Percentiles rank a stretch among this genome's conserved stretches.
Conservation (phyloP, 1,140 invertebrate species). For the Drosophila arizonae region DNA sequence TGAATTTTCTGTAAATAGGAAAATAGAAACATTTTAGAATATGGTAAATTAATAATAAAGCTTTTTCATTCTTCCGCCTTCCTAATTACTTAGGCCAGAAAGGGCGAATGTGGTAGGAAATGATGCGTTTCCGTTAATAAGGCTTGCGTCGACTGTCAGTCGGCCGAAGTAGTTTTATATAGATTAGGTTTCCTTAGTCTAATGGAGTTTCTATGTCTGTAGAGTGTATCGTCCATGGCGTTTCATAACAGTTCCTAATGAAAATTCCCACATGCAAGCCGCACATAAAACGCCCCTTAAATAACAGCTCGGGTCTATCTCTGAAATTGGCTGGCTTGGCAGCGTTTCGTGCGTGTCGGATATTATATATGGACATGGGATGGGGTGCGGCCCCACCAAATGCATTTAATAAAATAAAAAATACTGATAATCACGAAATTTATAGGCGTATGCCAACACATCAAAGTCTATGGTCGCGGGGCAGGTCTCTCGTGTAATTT, state of each 20-base stretch:
- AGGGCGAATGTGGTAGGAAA: not conserved
- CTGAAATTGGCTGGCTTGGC: slow-evolving; percentile 24
- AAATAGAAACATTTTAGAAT: not conserved
- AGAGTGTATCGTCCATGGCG: not conserved
- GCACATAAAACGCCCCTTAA: slow-evolving; percentile 64
- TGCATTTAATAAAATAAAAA: slow-evolving; percentile 63
- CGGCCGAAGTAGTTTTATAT: not conserved
- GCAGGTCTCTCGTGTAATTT: slow-evolving; percentile 75
- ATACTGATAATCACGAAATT: slow-evolving; percentile 73
- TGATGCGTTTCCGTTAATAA: not conserved
- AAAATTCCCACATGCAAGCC: slow-evolving; percentile 69
- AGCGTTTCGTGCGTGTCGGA: slow-evolving; percentile 32
- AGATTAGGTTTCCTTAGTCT: slow-evolving; percentile 2
- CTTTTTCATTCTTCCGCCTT: not conserved
- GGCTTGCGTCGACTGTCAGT: not conserved
- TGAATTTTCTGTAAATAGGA: not conserved
- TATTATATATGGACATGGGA: slow-evolving; percentile 11
- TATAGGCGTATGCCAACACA: slow-evolving; percentile 77
- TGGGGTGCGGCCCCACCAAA: slow-evolving; percentile 56
- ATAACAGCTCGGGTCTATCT: slow-evolving; percentile 17
- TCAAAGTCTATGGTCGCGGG: slow-evolving; percentile 52
- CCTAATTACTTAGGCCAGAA: not conserved
- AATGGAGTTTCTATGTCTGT: slow-evolving; percentile 22
- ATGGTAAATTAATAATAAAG: not conserved
- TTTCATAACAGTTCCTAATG: slow-evolving; percentile 24